A percentile compares a stretch with the other conserved stretches of the same genome.
Evolutionary conservation across 2,113 vertebrate genomes (phyloP).

Genomic region (Lepisosteus osseus): DNA sequence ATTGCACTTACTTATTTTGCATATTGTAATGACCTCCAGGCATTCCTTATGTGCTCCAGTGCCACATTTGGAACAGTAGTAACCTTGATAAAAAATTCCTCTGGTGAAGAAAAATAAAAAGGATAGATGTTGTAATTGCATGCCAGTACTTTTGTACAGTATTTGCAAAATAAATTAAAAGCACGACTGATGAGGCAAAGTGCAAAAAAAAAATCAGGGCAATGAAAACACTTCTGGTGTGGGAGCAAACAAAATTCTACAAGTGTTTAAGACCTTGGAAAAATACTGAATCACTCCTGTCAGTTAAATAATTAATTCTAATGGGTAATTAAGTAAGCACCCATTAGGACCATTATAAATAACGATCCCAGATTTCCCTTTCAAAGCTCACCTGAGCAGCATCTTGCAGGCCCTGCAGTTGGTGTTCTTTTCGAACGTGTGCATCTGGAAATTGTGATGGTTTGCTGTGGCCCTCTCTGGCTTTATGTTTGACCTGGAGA

Average conservation of each 20-base stretch:
- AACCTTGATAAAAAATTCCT: conserved; percentile 97
- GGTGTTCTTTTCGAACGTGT: conserved; percentile 91
- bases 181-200: too few species aligned
- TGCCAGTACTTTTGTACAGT: too few species aligned
- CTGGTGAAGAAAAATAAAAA: conserved; percentile 47
- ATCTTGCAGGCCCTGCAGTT: conserved; percentile 93
- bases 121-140: neutral
- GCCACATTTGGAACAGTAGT: conserved; percentile 87
- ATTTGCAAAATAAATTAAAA: too few species aligned
- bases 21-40: conserved; percentile 89
- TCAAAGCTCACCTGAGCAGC: conserved; percentile 81
- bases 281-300: too few species aligned
- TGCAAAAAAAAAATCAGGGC: too few species aligned
- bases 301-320: too few species aligned
- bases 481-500: conserved; percentile 92
- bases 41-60: conserved; percentile 95
- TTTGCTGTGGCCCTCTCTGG: conserved; percentile 93
- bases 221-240: too few species aligned
- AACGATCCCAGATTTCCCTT: too few species aligned
- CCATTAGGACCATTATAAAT: too few species aligned
- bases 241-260: too few species aligned
- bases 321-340: too few species aligned
- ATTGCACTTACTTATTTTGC: conserved; percentile 86
- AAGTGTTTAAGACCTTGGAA: too few species aligned
- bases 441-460: conserved; percentile 97